These are phyloP conservation scores for Montipora sp. DNA, from an alignment of 64 coral and sea anemone genomes.

Conservation along the genomic window DNA sequence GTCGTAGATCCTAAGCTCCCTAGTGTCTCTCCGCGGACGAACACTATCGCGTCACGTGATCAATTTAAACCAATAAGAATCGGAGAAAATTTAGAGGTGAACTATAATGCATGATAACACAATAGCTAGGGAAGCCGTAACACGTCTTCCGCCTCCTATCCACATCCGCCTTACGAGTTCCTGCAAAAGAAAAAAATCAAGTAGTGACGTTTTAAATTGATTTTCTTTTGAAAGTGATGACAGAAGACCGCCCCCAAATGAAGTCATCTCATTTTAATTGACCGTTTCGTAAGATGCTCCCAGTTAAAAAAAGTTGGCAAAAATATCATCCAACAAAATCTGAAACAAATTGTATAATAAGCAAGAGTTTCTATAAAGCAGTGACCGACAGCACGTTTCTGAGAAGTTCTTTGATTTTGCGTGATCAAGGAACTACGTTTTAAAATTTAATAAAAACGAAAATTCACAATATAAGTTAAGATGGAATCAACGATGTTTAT, in stretches of 20 bases:
- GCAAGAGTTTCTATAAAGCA: too few species aligned
- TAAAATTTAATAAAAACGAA: slow-evolving; percentile 35
- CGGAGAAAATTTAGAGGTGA: too few species aligned
- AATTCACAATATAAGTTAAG: background rate
- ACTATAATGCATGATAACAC: too few species aligned
- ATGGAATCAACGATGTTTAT: background rate
- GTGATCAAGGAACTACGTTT: background rate
- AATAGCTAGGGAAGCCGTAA: too few species aligned
- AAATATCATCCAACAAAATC: background rate
- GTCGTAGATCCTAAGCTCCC: too few species aligned
- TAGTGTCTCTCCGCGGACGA: too few species aligned
- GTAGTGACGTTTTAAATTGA: background rate
- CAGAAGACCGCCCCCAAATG: background rate
- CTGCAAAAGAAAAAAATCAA: background rate
- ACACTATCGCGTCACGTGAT: too few species aligned
- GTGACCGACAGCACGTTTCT: background rate
- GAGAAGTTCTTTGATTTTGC: slow-evolving; percentile 12
- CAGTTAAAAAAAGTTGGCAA: background rate
- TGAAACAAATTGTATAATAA: background rate
- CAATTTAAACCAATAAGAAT: too few species aligned
- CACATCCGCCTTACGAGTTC: too few species aligned
- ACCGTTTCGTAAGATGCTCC: background rate
- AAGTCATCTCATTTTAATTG: background rate
- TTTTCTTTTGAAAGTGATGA: background rate
- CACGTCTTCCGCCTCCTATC: background rate